phyloP scores from a whole-genome alignment of 2,888 invertebrate genomes.

The Petrolisthes manimaculis region DNA sequence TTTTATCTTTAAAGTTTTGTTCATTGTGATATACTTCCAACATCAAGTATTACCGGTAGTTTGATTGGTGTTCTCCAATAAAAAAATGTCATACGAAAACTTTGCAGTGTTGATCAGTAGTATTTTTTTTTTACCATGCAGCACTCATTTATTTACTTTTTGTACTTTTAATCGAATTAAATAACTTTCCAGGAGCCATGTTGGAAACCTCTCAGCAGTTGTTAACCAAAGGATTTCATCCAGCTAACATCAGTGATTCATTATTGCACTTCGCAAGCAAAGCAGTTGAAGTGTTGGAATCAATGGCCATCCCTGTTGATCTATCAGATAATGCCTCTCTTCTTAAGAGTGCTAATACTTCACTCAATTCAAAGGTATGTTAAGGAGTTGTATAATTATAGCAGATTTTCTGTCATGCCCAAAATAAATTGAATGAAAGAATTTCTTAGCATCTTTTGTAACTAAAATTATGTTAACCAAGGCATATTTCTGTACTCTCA shows the following conservation, averaged over 20 bases:
- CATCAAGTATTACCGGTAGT: not conserved
- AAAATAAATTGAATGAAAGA: too few species aligned
- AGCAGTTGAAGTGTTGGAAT: conserved; percentile 82
- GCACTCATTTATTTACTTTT: not conserved
- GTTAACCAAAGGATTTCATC: conserved; percentile 94
- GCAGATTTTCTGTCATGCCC: too few species aligned
- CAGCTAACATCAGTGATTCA: conserved; percentile 95
- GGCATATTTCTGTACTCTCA: too few species aligned
- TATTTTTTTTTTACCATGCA: not conserved
- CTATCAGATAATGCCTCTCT: conserved; percentile 88
- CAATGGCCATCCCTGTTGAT: conserved; percentile 89
- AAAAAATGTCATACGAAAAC: not conserved
- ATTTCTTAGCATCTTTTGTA: too few species aligned
- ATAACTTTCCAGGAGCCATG: conserved; percentile 70
- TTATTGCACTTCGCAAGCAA: conserved; percentile 85
- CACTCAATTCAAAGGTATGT: conserved; percentile 91
- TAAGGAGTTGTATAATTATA: too few species aligned
- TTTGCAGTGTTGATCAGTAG: not conserved
- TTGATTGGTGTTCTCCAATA: not conserved
- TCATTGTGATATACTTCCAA: too few species aligned
- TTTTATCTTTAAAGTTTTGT: too few species aligned
- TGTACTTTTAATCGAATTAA: not conserved
- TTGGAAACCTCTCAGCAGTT: conserved; percentile 94
- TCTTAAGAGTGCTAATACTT: conserved; percentile 95
- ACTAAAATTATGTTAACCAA: too few species aligned